Conservation (phyloP, 2,113 vertebrate genomes). For the Lamprologus ornatipinnis region DNA sequence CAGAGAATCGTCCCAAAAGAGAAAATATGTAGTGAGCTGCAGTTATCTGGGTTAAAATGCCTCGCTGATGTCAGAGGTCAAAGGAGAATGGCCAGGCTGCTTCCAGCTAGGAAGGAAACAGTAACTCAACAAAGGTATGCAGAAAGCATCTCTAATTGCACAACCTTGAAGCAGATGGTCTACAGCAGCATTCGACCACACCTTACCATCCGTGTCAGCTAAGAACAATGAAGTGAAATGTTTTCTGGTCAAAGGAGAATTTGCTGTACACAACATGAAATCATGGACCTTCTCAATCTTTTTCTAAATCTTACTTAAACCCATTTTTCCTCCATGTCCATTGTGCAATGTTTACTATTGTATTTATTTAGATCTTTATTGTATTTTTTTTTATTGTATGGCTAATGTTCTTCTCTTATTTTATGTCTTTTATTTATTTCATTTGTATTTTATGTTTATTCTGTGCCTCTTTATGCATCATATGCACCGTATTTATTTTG, state of each 20-base stretch:
- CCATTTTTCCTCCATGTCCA: fast-evolving
- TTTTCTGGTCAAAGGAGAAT: background rate
- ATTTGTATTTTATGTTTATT: background rate
- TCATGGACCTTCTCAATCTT: background rate
- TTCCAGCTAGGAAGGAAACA: background rate
- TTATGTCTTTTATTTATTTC: background rate
- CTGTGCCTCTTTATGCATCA: background rate
- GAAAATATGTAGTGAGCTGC: background rate
- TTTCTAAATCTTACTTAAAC: background rate
- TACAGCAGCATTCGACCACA: background rate
- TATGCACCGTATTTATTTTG: background rate
- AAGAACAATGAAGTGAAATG: background rate
- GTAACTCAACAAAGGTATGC: background rate
- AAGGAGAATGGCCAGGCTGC: background rate
- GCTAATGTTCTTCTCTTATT: background rate
- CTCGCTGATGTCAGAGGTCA: background rate
- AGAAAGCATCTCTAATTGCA: background rate
- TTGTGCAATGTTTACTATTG: background rate
- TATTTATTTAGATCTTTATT: background rate
- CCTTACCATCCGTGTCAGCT: background rate
- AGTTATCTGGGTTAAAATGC: background rate
- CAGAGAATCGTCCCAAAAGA: background rate
- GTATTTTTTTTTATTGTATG: background rate
- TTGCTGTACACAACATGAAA: background rate
- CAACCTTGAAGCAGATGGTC: background rate